These are phyloP conservation scores for Agrochola lychnidis DNA, from an alignment of 2,888 invertebrate genomes.

Conservation along the genomic window DNA sequence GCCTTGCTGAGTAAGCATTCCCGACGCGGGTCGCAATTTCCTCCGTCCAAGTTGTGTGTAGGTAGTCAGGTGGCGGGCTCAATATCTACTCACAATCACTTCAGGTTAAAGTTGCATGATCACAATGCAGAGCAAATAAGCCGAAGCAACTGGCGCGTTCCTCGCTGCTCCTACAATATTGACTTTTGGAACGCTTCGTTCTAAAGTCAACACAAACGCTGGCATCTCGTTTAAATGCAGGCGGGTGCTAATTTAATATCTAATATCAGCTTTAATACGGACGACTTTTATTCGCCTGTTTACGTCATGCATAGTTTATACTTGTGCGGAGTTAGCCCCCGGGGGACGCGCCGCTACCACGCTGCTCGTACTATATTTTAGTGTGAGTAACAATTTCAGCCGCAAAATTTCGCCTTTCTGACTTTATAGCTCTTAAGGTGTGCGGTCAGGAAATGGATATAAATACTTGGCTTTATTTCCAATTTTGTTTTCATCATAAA, in stretches of 20 bases:
- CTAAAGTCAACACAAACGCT: conserved; percentile 68
- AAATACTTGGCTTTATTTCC: conserved; percentile 52
- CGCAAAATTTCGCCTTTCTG: conserved; percentile 58
- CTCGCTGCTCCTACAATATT: conserved; percentile 79
- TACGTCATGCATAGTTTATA: conserved; percentile 69
- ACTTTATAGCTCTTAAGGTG: conserved; percentile 59
- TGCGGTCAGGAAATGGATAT: conserved; percentile 52
- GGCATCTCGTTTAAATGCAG: conserved; percentile 59
- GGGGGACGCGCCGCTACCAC: conserved; percentile 51
- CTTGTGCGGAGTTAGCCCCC: conserved; percentile 49
- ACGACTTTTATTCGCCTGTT: conserved; percentile 65
- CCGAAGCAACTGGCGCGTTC: conserved; percentile 75
- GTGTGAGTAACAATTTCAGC: conserved; percentile 59
- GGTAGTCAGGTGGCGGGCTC: conserved; percentile 74
- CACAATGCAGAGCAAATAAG: conserved; percentile 86
- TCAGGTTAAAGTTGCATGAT: conserved; percentile 86
- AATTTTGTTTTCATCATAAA: conserved; percentile 52
- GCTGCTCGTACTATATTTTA: conserved; percentile 62
- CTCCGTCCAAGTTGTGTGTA: conserved; percentile 69
- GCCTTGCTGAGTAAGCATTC: conserved; percentile 84
- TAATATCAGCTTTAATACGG: conserved; percentile 64
- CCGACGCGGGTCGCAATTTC: conserved; percentile 84
- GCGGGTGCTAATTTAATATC: conserved; percentile 65
- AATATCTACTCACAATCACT: conserved; percentile 83
- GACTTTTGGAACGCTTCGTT: conserved; percentile 74